Evolutionary conservation across 2,888 invertebrate genomes (phyloP), one percentile per base, ranked within the genome.

Genomic region (Eristalis tenax): DNA sequence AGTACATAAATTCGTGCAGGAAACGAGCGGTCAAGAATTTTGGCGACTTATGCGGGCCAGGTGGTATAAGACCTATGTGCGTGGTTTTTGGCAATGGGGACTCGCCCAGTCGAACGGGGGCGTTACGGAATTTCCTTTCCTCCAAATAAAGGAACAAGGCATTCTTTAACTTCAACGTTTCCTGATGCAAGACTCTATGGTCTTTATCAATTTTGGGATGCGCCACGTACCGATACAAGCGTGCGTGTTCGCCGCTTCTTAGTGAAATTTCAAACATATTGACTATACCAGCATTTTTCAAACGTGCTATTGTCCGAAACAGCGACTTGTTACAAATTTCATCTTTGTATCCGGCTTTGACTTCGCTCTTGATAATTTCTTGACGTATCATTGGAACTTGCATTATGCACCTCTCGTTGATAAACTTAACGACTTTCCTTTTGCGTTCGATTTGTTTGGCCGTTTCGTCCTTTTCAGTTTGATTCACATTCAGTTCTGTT

Each of bases 1-100:
- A 96, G 91, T 94, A 96, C 15, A 97, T 90, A 88, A 95, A 94
- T 89, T 95, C 94, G 90, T 97, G 97, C 57, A 97, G 90, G 2
- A 94, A 92, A 82, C 95, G 94, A 92, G 96, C 94, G 63, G 96
- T 94, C 13, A 95, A 92, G 90, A 96, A 96, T 92, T 96, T 97
- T 0, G 96, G 91, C 0, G 89, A 70, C 32, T 89, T 89, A 5
- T 88, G 80, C 35, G 69, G 69, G 0, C 69, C 77, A 22, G 32
- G 3, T 0, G 77, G 63, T 70, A 89, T 71, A 10, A 28, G 65
- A 22, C 89, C 74, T 1, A 70, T 23, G 8, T 68, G 77, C 1
- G 22, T 11, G 0, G 11, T 23, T 38, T 73, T 70, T 1, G 56
- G 8, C 8, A 68, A 71, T n/a, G 13, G 1, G 13, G 40, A 0